Evolutionary conservation across 2,113 vertebrate species (phyloP), one percentile per base, ranked within the genome.

Genomic region (Bujurquina vittata): DNA sequence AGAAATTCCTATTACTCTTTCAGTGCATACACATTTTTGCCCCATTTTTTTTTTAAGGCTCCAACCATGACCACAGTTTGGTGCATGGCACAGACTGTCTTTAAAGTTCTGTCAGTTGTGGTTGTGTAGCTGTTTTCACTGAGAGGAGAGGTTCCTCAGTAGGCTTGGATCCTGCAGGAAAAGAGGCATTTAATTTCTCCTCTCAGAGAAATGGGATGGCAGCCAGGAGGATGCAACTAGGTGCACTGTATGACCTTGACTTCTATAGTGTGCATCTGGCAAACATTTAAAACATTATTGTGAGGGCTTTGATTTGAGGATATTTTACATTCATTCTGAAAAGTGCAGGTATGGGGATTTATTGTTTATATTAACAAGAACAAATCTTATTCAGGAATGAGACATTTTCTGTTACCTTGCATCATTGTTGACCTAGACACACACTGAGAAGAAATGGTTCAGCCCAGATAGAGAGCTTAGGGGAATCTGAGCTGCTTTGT

Each of bases 221-320:
- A 55, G 82, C 85, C 85, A 90, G 74, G 37, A 62, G 56, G 67
- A 75, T 74, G 83, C 54, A 74, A 76, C 69, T 75, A 75, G 80
- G 63, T 85, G 73, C 40, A 67, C 78, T 59, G 80, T 81, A 61
- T 88, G 87, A 91, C 91, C 85, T 93, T 89, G 58, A 79, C 74
- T 72, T 81, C 46, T 83, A 54, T 20, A 23, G 72, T 17, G 29
- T 75, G 74, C 77, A 62, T 61, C 58, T 60, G 61, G 61, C 14
- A 63, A 60, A 56, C 26, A 83, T 59, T 33, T 40, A 37, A 56
- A 72, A 31, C 46, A 46, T 31, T 1, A 10, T 52, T 72, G 10
- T 0, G 10, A 52, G 3, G 65, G 65, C 23, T 52, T 26, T 72
- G 55, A 55, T 74, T 67, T 58, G 52, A 77, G 22, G 20, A 69